Percentiles rank a stretch among this genome's conserved stretches.
phyloP scores from a whole-genome alignment of 1,140 invertebrate genomes.

The Pteromalus puparum region DNA sequence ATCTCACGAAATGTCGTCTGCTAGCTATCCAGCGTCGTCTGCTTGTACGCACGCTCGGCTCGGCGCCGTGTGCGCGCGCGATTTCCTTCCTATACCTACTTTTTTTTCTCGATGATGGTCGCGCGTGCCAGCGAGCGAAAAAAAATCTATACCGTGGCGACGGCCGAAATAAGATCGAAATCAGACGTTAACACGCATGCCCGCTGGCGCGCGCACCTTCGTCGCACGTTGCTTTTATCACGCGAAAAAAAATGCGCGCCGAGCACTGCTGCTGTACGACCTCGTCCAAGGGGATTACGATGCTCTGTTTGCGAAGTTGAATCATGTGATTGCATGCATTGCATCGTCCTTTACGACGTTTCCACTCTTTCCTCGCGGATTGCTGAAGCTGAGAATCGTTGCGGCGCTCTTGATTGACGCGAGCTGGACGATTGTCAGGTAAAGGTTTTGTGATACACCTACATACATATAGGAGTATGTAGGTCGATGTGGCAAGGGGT shows the following conservation, averaged over 20 bases:
- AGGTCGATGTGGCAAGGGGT: neutral
- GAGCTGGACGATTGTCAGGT: neutral
- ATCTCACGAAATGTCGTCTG: too few species aligned
- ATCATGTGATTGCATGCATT: conserved; percentile 15
- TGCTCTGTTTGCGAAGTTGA: neutral
- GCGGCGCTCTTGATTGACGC: neutral
- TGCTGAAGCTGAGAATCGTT: neutral
- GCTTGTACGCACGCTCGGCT: too few species aligned
- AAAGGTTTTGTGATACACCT: neutral
- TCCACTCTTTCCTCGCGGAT: neutral
- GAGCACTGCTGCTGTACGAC: neutral
- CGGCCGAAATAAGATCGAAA: conserved; percentile 11
- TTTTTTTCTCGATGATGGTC: too few species aligned
- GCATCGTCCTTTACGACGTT: neutral
- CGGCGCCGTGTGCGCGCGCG: too few species aligned
- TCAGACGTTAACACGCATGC: conserved; percentile 19
- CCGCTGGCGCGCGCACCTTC: neutral
- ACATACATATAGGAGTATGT: too few species aligned
- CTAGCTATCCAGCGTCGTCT: too few species aligned
- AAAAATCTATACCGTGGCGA: conserved; percentile 18
- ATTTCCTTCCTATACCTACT: too few species aligned
- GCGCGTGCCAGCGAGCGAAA: neutral
- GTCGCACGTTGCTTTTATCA: neutral
- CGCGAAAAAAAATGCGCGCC: neutral
- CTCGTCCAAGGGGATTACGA: neutral